Evolutionary conservation across 2,113 vertebrate species (phyloP).

Genomic region (Hippocampus barbouri): DNA sequence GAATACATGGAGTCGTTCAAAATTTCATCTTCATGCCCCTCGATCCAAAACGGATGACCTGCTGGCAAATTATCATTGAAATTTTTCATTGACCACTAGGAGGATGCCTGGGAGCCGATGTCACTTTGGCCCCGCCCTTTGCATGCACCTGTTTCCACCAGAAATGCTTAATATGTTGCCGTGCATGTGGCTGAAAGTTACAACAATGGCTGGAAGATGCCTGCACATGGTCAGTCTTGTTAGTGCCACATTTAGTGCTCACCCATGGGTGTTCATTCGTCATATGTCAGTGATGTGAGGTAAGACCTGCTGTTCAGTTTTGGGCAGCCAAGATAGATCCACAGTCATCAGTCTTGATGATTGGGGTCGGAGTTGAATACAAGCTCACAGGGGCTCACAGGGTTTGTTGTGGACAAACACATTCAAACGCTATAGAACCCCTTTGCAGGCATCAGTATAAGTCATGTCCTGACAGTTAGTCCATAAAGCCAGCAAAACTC

Average conservation of each 20-base stretch:
- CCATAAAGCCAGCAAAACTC: slow-evolving; percentile 40
- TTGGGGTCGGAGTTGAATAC: slow-evolving; percentile 16
- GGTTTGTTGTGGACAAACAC: slow-evolving; percentile 28
- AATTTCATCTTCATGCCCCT: too few relatives aligned
- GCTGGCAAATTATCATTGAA: too few relatives aligned
- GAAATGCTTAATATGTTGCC: too few relatives aligned
- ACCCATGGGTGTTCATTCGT: slow-evolving; percentile 53
- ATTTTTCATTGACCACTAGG: too few relatives aligned
- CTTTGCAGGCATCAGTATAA: slow-evolving; percentile 38
- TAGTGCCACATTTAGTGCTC: slow-evolving; percentile 25
- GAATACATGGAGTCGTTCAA: too few relatives aligned
- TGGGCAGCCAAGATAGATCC: slow-evolving; percentile 23
- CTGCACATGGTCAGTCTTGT: slow-evolving; percentile 44
- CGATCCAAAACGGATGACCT: too few relatives aligned
- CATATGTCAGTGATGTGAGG: slow-evolving; percentile 40
- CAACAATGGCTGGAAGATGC: not conserved
- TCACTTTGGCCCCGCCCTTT: too few relatives aligned
- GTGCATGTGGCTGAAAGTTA: too few relatives aligned
- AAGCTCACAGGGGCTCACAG: slow-evolving; percentile 4
- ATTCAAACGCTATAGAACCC: slow-evolving; percentile 8
- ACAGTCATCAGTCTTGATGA: slow-evolving; percentile 5
- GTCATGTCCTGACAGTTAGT: slow-evolving; percentile 21
- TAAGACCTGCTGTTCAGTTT: slow-evolving; percentile 29
- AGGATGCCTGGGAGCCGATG: too few relatives aligned
- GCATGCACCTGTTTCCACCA: too few relatives aligned